Base-by-base conservation (phyloP, 2,113 vertebrate genomes). In the Paraplagusia blochii region DNA sequence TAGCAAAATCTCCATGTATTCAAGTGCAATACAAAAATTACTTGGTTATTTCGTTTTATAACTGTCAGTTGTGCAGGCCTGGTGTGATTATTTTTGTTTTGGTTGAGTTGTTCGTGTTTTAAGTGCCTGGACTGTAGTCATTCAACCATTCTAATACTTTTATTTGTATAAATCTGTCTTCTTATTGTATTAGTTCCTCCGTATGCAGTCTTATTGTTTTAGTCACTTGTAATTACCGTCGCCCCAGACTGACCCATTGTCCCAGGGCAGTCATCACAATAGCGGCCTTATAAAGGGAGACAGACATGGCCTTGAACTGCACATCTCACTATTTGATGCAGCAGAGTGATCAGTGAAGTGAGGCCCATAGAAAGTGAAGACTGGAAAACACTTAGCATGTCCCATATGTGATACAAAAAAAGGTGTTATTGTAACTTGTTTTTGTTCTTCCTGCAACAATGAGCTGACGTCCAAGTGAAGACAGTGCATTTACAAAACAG, bases 171-270 rank as follows among this genome's bases (percentile, higher is more conserved):
- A 85, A 84, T 75, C 74, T 85, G 81, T 87, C 77, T 85, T 82
- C 73, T 76, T 75, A 80, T 81, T 85, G 79, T 77, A 66, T 81
- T 81, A 79, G 79, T 85, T 82, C 80, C 62, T 82, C 72, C 79
- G 79, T 76, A 87, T 68, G 68, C 67, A 44, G 75, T 77, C 73
- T 33, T 83, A 88, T 80, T 89, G 85, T 87, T 71, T 67, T 80
- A 58, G 85, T 89, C 89, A 87, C 77, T 85, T 88, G 69, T 69
- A 83, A 89, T 89, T 86, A 88, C n/a, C 67, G 69, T 91, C 88
- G 82, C 58, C 63, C 66, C 45, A 74, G 78, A 63, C 44, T 18
- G 59, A 63, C 45, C 83, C 74, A 86, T 91, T 91, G 89, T 91
- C 68, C 78, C 61, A 63, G 80, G 45, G 58, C 73, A 77, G 79